Evolutionary conservation across 2,113 vertebrate species (phyloP).

Genomic region (Scolopax mira): DNA sequence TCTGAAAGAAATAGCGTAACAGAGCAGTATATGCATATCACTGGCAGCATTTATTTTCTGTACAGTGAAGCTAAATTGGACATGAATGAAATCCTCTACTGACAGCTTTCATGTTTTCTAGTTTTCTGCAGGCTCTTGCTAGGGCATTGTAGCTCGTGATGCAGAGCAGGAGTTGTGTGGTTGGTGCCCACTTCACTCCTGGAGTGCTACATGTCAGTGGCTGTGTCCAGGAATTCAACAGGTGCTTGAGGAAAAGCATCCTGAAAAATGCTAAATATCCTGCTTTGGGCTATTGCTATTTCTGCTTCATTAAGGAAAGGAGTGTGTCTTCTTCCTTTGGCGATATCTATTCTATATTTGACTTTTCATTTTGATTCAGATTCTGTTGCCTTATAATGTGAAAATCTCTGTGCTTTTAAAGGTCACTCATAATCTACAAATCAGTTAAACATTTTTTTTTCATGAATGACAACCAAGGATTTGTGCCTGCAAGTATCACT

Average conservation of each 20-base stretch:
- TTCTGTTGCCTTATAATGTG: background rate
- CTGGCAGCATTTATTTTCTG: background rate
- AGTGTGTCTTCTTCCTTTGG: background rate
- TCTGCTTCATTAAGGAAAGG: background rate
- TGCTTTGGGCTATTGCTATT: background rate
- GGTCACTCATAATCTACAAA: background rate
- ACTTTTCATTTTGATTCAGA: background rate
- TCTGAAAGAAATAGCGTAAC: background rate
- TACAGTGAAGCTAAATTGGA: background rate
- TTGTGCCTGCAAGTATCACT: background rate
- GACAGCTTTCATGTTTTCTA: background rate
- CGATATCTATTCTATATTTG: background rate
- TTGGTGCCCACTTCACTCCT: background rate
- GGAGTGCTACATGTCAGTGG: background rate
- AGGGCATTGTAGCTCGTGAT: background rate
- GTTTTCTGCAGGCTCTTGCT: background rate
- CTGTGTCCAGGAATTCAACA: background rate
- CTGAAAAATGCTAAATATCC: background rate
- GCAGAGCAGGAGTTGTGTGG: background rate
- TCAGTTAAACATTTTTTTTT: background rate
- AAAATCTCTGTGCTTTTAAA: background rate
- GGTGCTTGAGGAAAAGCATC: background rate
- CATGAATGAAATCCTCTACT: background rate
- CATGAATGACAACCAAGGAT: constrained; percentile 9
- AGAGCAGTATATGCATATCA: background rate